Percentiles rank a stretch among this genome's conserved stretches.
phyloP scores from a whole-genome alignment of 2,888 invertebrate species.

The Oligia fasciuncula region DNA sequence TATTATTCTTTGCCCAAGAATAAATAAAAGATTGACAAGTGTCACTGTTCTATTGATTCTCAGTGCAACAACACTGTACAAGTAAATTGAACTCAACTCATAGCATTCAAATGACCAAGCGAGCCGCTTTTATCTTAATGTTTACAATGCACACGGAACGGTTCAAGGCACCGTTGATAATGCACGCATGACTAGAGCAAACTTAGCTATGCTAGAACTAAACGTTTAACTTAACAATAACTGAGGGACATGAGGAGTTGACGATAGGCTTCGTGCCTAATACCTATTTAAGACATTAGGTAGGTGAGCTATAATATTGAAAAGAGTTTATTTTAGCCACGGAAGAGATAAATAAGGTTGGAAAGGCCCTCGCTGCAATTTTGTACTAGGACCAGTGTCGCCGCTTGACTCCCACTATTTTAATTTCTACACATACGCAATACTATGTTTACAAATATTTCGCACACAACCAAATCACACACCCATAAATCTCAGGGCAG shows the following conservation, averaged over 20 bases:
- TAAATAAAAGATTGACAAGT: slow-evolving; percentile 8
- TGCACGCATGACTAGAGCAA: slow-evolving; percentile 37
- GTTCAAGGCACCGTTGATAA: slow-evolving; percentile 62
- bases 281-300: not conserved
- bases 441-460: no score
- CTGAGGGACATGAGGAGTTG: not conserved
- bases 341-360: no score
- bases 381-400: no score
- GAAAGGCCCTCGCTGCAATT: no score
- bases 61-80: slow-evolving; percentile 18
- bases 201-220: slow-evolving; percentile 27
- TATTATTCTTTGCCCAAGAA: not conserved
- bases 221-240: slow-evolving; percentile 23
- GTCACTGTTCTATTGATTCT: not conserved
- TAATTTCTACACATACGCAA: no score
- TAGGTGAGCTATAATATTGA: not conserved
- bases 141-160: slow-evolving; percentile 48
- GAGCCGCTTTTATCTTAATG: slow-evolving; percentile 50
- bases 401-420: no score
- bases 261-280: not conserved
- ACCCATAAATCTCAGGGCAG: no score
- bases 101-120: slow-evolving; percentile 20
- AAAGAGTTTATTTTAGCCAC: slow-evolving; percentile 30
- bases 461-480: no score
- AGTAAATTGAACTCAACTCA: slow-evolving; percentile 23